These are phyloP conservation scores for Malacosoma neustria DNA, from an alignment of 2,888 invertebrate genomes.

Conservation along the genomic window DNA sequence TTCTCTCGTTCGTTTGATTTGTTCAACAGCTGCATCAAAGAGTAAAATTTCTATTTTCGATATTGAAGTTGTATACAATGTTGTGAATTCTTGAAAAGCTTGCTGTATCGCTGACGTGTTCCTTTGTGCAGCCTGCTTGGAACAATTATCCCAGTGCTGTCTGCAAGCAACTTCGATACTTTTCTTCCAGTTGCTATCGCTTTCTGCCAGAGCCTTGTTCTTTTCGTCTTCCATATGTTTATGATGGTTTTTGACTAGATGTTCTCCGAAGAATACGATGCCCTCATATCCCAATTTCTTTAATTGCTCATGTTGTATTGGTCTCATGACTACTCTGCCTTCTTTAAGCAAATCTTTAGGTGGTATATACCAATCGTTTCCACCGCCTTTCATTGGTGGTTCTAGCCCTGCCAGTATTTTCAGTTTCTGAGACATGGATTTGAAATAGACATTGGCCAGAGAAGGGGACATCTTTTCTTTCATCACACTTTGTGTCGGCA, in stretches of 20 bases:
- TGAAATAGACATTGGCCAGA: conserved; percentile 53
- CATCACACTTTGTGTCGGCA: conserved; percentile 53
- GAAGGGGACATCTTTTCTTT: conserved; percentile 42
- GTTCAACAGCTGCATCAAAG: conserved; percentile 32
- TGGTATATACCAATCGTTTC: conserved; percentile 49
- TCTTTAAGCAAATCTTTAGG: conserved; percentile 40
- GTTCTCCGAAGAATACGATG: conserved; percentile 32
- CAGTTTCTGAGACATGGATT: conserved; percentile 44
- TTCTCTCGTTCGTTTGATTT: conserved; percentile 32
- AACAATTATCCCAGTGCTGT: conserved; percentile 26
- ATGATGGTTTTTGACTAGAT: conserved; percentile 27
- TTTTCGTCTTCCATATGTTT: conserved; percentile 31
- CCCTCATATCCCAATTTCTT: conserved; percentile 38
- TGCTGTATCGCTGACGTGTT: conserved; percentile 37
- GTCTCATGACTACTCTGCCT: conserved; percentile 43
- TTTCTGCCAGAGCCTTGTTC: conserved; percentile 25
- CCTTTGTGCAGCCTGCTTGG: conserved; percentile 20
- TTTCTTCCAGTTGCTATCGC: conserved; percentile 39
- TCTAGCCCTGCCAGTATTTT: conserved; percentile 53
- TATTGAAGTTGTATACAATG: conserved; percentile 35
- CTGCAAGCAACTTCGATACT: conserved; percentile 20
- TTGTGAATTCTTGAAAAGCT: conserved; percentile 38
- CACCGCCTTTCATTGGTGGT: conserved; percentile 52
- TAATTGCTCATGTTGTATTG: conserved; percentile 34
- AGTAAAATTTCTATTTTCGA: conserved; percentile 42